phyloP scores from a whole-genome alignment of 2,888 invertebrate genomes.

The Apamea anceps region DNA sequence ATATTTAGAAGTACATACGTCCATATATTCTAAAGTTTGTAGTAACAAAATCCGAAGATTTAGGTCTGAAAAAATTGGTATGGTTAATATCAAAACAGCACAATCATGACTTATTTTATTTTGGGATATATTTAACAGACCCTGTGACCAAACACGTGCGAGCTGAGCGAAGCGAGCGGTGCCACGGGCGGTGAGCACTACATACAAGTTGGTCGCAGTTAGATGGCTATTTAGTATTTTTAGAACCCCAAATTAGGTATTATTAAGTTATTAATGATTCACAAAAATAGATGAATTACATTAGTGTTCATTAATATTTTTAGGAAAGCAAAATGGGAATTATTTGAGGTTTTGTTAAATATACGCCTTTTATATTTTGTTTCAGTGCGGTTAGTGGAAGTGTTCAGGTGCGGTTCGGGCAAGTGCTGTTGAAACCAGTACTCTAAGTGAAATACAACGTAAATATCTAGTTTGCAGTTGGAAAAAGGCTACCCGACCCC shows the following conservation, averaged over 20 bases:
- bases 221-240: not conserved
- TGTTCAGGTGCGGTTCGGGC: no score
- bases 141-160: not conserved
- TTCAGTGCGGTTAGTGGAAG: no score
- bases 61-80: not conserved
- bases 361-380: not conserved
- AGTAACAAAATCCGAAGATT: not conserved
- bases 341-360: not conserved
- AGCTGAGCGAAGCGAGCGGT: not conserved
- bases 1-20: conserved; percentile 18
- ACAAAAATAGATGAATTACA: not conserved
- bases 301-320: not conserved
- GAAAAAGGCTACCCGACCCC: no score
- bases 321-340: not conserved
- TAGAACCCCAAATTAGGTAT: not conserved
- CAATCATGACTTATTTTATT: not conserved
- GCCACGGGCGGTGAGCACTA: not conserved
- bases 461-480: no score
- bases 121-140: not conserved
- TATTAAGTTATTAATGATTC: not conserved
- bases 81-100: not conserved
- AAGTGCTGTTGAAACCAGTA: no score
- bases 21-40: conserved; percentile 4
- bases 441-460: no score
- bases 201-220: not conserved